Evolutionary conservation across 2,113 vertebrate species (phyloP).

Genomic region (Pica pica): DNA sequence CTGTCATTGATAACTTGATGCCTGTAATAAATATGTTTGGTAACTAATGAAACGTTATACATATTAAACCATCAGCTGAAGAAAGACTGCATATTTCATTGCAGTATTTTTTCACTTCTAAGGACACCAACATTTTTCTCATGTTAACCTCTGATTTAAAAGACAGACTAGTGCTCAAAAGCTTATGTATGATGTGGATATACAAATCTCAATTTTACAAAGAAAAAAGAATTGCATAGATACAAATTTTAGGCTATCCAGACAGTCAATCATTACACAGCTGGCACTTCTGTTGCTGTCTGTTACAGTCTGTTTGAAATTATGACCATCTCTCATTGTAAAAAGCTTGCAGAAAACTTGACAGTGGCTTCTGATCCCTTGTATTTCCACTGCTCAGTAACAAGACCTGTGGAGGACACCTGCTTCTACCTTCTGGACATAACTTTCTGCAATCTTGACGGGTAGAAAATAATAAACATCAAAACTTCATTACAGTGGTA

Average conservation of each 20-base stretch:
- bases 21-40: not conserved
- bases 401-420: not conserved
- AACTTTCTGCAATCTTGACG: not conserved
- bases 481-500: not conserved
- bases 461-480: not conserved
- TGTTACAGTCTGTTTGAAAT: slow-evolving; percentile 8
- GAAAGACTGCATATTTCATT: not conserved
- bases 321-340: not conserved
- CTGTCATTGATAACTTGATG: not conserved
- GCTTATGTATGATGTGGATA: not conserved
- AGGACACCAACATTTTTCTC: not conserved
- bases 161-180: not conserved
- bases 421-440: not conserved
- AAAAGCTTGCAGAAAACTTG: not conserved
- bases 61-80: not conserved
- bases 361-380: not conserved
- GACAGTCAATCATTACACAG: not conserved
- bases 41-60: not conserved
- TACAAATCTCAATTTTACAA: not conserved
- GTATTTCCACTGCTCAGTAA: not conserved
- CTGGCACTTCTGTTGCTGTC: not conserved
- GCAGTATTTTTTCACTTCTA: not conserved
- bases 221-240: not conserved
- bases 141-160: not conserved
- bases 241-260: not conserved